Percentiles rank a stretch among this genome's conserved stretches.
phyloP scores from a whole-genome alignment of 2,888 invertebrate species.

The Eupithecia subumbrata region DNA sequence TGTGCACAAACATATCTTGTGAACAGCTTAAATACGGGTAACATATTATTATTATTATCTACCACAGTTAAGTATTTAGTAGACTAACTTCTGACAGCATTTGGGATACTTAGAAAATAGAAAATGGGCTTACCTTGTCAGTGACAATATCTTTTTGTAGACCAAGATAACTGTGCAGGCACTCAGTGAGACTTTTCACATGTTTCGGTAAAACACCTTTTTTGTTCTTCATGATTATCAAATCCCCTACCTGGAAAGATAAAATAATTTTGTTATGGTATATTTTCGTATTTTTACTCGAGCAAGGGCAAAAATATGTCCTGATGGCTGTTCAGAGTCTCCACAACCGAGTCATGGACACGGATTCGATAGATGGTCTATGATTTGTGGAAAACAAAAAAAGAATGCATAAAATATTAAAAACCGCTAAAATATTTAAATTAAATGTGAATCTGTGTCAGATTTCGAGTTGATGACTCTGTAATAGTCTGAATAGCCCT shows the following conservation, averaged over 20 bases:
- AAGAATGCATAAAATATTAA: too few relatives aligned
- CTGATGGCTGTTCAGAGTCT: not conserved
- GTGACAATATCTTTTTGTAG: constrained; percentile 67
- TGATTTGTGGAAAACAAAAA: too few relatives aligned
- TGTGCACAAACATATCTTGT: not conserved
- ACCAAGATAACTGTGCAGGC: constrained; percentile 73
- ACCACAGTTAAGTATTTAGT: not conserved
- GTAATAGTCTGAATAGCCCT: too few relatives aligned
- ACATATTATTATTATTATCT: not conserved
- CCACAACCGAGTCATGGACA: too few relatives aligned
- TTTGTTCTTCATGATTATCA: constrained; percentile 75
- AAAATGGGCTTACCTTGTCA: constrained; percentile 64
- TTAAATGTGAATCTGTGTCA: too few relatives aligned
- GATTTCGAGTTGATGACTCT: too few relatives aligned
- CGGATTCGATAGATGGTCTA: too few relatives aligned
- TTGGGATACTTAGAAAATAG: not conserved
- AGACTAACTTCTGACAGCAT: not conserved
- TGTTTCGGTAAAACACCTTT: constrained; percentile 65
- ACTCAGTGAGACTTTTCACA: constrained; percentile 72
- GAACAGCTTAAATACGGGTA: not conserved
- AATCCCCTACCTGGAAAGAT: constrained; percentile 75
- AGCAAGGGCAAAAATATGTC: not conserved
- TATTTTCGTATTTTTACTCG: not conserved
- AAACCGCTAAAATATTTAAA: too few relatives aligned
- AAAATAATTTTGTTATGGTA: not conserved